Percentiles rank a stretch among this genome's conserved stretches.
These are phyloP conservation scores for Xestia rhomboidea DNA, from an alignment of 2,888 invertebrate species.

Conservation along the genomic window DNA sequence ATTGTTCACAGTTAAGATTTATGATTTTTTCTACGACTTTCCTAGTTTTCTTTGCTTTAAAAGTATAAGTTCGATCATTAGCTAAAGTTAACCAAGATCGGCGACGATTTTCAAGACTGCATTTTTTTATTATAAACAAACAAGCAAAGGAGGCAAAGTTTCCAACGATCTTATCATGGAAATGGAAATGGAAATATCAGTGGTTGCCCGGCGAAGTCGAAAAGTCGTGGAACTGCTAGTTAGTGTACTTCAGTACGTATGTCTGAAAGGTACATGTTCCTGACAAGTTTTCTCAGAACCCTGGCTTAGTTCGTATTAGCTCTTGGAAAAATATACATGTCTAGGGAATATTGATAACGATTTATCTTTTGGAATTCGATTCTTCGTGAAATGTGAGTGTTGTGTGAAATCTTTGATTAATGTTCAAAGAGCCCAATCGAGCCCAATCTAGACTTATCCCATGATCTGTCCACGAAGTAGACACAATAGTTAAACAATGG, in stretches of 20 bases:
- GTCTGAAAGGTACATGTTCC: not conserved
- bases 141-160: conserved; percentile 13
- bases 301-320: not conserved
- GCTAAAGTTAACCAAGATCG: not conserved
- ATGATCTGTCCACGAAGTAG: too few relatives aligned
- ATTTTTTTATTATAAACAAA: conserved; percentile 30
- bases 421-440: not conserved
- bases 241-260: not conserved
- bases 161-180: conserved; percentile 22
- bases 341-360: conserved; percentile 3
- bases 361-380: conserved; percentile 10
- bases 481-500: too few relatives aligned
- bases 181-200: conserved; percentile 37
- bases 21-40: too few relatives aligned
- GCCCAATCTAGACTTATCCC: too few relatives aligned
- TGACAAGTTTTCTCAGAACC: conserved; percentile 9
- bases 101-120: not conserved
- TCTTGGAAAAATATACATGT: conserved; percentile 7
- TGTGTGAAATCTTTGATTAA: not conserved
- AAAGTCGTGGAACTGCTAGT: conserved; percentile 25
- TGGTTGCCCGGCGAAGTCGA: not conserved
- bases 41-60: not conserved
- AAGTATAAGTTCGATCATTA: not conserved
- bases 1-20: not conserved
- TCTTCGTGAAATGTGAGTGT: not conserved